Percentiles rank a stretch among this genome's conserved stretches.
Evolutionary conservation across 2,797 vertebrate genomes (phyloP).

Genomic region (Thripadectes ignobilis): DNA sequence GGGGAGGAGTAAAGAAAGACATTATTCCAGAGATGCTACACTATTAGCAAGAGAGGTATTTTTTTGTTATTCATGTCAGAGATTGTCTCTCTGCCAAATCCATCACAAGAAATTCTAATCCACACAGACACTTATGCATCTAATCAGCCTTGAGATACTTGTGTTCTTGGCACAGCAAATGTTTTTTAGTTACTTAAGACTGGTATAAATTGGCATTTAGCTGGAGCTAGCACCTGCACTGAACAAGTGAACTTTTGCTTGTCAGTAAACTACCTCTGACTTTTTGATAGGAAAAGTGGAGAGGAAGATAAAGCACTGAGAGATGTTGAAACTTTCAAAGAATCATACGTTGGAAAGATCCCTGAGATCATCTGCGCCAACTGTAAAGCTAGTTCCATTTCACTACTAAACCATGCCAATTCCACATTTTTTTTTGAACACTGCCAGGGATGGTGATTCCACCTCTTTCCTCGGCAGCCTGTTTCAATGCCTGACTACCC

Average conservation of each 20-base stretch:
- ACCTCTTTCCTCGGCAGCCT: neutral
- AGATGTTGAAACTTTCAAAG: neutral
- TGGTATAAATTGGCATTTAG: conserved; percentile 51
- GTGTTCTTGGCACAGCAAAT: conserved; percentile 45
- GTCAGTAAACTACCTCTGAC: neutral
- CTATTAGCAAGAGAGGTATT: neutral
- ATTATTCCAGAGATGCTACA: neutral
- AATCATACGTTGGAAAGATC: neutral
- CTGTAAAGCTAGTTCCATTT: neutral
- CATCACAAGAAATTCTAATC: conserved; percentile 45
- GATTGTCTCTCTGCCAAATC: conserved; percentile 18
- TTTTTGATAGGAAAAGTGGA: neutral
- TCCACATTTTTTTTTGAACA: neutral
- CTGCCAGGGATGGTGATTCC: neutral
- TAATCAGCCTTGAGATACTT: conserved; percentile 46
- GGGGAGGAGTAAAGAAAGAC: neutral
- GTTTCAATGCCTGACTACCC: neutral
- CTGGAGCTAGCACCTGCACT: neutral
- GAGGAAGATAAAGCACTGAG: neutral
- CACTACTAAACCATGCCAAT: neutral
- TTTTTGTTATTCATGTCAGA: neutral
- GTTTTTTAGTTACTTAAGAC: conserved; percentile 4
- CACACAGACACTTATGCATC: conserved; percentile 31
- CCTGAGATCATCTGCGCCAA: neutral
- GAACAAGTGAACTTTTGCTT: neutral